Base-by-base conservation (phyloP, 2,888 invertebrate genomes). In the Exephanes ischioxanthus region DNA sequence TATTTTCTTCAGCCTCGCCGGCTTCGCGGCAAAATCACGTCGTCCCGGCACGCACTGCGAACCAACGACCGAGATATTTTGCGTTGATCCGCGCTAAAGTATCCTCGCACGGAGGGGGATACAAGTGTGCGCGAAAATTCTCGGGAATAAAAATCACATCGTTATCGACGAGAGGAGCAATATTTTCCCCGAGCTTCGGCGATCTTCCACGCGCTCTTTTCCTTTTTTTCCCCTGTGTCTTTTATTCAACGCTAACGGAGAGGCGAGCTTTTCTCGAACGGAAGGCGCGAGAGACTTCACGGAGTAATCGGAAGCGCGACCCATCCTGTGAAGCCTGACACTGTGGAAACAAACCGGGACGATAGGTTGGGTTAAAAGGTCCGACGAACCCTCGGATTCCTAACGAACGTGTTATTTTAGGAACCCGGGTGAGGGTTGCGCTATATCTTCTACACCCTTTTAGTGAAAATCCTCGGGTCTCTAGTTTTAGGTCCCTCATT, bases 1-100 rank as follows among this genome's bases (percentile, higher is more conserved):
- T 58, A 84, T 84, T 63, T 33, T 81, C 81, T 84, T 1, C 26
- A 22, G 22, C 2, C 11, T 78, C 75, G 79, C 73, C 75, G 80
- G 66, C 55, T 89, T 89, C 67, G 83, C 87, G 85, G 87, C 30
- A 90, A 90, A 90, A 90, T 90, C 90, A 89, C 90, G 89, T 88
- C 88, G 79, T 88, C 86, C 73, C 53, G 83, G 67, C 76, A 81
- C 81, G 81, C 84, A 78, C 75, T 75, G 78, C 77, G 75, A 61
- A 41, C 48, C 61, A 70, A 58, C 63, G 19, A 51, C 61, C 58
- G 66, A 76, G 66, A 66, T 85, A 67, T 82, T 79, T 76, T 45
- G 41, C 63, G 51, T 61, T 81, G 80, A 82, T 85, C 63, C 66
- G 26, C 45, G 45, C 45, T 48, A 48, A 48, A 16, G 53, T 61